phyloP scores from a whole-genome alignment of 2,113 vertebrate genomes.

The Dendrocopos noguchii region DNA sequence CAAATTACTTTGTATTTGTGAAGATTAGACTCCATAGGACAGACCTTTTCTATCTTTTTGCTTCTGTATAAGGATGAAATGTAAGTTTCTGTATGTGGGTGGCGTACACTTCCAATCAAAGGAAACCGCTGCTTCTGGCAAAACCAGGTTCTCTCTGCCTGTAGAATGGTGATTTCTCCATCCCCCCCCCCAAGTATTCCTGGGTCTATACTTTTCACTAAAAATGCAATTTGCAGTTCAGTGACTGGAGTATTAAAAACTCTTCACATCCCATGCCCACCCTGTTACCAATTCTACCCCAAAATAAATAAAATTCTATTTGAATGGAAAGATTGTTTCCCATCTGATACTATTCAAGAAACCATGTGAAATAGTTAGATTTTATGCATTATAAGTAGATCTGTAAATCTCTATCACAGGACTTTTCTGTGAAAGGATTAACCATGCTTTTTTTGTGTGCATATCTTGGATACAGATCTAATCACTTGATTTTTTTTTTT shows the following conservation, averaged over 20 bases:
- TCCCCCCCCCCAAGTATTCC: not conserved
- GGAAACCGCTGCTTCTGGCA: not conserved
- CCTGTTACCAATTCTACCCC: too few species aligned
- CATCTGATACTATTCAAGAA: not conserved
- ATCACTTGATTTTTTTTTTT: not conserved
- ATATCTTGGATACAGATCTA: not conserved
- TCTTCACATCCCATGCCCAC: too few species aligned
- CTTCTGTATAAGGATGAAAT: not conserved
- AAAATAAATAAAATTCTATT: not conserved
- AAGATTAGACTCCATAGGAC: not conserved
- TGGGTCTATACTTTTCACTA: not conserved
- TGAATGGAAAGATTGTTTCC: not conserved
- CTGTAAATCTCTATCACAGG: not conserved
- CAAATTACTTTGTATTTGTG: not conserved
- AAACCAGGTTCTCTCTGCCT: not conserved
- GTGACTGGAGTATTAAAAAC: not conserved
- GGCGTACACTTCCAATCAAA: not conserved
- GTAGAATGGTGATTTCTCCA: not conserved
- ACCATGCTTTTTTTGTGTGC: not conserved
- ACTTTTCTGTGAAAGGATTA: not conserved
- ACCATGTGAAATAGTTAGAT: not conserved
- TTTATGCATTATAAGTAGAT: not conserved
- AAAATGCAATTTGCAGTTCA: not conserved
- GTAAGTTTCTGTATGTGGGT: not conserved
- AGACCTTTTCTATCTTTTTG: not conserved